Base-by-base conservation (phyloP, 2,888 invertebrate genomes). In the Orthosia cruda region DNA sequence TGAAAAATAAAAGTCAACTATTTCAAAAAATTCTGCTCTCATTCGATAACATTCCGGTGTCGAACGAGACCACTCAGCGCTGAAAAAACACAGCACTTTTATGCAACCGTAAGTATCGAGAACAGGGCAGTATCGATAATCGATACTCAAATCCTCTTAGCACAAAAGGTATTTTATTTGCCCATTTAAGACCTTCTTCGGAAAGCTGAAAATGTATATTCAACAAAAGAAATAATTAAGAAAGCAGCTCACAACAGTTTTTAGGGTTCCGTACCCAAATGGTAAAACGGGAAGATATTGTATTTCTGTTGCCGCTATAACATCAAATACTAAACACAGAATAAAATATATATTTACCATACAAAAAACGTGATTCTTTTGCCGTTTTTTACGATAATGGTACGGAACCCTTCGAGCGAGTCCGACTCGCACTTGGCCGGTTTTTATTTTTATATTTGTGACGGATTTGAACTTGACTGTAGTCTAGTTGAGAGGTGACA, bases 101-200 rank as follows among this genome's bases (percentile, higher is more conserved):
- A n/a, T 58, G 58, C 23, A 49, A 23, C 45, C 5, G 16, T 67
- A 67, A 47, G n/a, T 58, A 47, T 49, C 20, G 20, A 67, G 54
- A 50, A 47, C 47, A 57, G 18, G 52, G 57, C 16, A 62, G 49
- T 69, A 75, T 69, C 40, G 59, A 49, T 54, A 62, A 74, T 74
- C 52, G 20, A 58, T 67, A 75, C 45, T 23, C 23, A 72, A 66
- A 57, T 66, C 15, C 32, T 58, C 40, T 32, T 32, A 7, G 23
- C 4, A 23, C 32, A 45, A 63, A 70, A 76, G 32, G 18, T 45
- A 59, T 45, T 45, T n/a, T 45, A 20, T 49, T 47, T 49, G 52
- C 18, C 16, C 15, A 54, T 54, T n/a, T 5, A 32, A n/a, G 23
- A 55, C 23, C 45, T 18, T 4, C 4, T 16, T 18, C 26, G 26